These are phyloP conservation scores for Suricata suricatta DNA, from an alignment of 2,113 vertebrate species.

Conservation along the genomic window DNA sequence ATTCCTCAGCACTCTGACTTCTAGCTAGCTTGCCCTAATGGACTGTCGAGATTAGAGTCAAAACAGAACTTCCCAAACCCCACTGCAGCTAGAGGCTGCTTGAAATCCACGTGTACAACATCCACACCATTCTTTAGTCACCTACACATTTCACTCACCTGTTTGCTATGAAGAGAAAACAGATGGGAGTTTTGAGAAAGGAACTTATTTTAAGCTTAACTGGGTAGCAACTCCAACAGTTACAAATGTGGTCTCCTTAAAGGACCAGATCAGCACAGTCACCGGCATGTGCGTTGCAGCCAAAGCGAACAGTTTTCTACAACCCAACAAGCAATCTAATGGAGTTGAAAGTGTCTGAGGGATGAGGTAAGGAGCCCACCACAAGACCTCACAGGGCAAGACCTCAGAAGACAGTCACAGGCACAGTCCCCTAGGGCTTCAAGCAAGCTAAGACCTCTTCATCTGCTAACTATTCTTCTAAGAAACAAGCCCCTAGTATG, in stretches of 20 bases:
- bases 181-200: not conserved
- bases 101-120: not conserved
- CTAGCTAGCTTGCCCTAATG: not conserved
- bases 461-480: not conserved
- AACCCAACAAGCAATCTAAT: not conserved
- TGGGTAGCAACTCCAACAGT: not conserved
- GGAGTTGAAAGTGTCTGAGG: not conserved
- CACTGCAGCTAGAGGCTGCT: not conserved
- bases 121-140: not conserved
- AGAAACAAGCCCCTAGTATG: not conserved
- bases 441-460: not conserved
- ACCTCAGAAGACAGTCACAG: not conserved
- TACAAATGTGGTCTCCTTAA: not conserved
- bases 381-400: not conserved
- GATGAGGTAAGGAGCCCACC: not conserved
- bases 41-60: not conserved
- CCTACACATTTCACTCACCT: not conserved
- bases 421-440: not conserved
- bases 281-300: not conserved
- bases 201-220: not conserved
- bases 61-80: not conserved
- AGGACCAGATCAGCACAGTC: not conserved
- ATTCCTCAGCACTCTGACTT: not conserved
- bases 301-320: not conserved
- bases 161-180: conserved; percentile 16